phyloP scores from a whole-genome alignment of 37 sponge, comb jelly and placozoan genomes.

The Hormiphora californensis region DNA sequence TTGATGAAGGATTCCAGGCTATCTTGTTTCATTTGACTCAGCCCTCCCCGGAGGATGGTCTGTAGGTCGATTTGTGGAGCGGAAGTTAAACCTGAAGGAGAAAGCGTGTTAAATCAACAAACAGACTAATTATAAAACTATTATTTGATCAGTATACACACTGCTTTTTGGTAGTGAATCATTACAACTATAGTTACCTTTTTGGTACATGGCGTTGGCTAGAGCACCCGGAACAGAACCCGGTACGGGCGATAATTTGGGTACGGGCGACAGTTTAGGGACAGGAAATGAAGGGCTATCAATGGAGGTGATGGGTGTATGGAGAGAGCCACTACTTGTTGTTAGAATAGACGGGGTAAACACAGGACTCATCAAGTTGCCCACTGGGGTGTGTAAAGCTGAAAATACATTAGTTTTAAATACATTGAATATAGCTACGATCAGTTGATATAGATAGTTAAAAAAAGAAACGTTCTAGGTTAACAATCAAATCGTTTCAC shows the following conservation, averaged over 20 bases:
- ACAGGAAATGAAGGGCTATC: conserved; percentile 22
- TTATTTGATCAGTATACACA: neutral
- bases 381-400: conserved; percentile 24
- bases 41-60: conserved; percentile 21
- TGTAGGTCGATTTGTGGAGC: conserved; percentile 8
- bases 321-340: conserved; percentile 14
- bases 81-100: neutral
- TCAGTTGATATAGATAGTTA: too few relatives aligned
- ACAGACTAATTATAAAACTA: neutral
- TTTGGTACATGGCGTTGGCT: too few relatives aligned
- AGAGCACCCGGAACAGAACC: too few relatives aligned
- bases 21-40: conserved; percentile 15
- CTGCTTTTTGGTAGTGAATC: neutral
- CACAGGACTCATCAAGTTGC: conserved; percentile 18
- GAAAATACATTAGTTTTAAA: too few relatives aligned
- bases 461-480: too few relatives aligned
- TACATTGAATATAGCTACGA: too few relatives aligned
- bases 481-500: too few relatives aligned
- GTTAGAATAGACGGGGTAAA: neutral
- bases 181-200: neutral
- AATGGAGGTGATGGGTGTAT: conserved; percentile 15
- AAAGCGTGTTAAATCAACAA: neutral
- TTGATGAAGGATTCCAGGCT: too few relatives aligned
- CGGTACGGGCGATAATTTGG: too few relatives aligned
- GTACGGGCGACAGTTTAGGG: conserved; percentile 27